A percentile compares a stretch with the other conserved stretches of the same genome.
phyloP scores from a whole-genome alignment of 2,797 vertebrate genomes.

The Peromyscus eremicus region DNA sequence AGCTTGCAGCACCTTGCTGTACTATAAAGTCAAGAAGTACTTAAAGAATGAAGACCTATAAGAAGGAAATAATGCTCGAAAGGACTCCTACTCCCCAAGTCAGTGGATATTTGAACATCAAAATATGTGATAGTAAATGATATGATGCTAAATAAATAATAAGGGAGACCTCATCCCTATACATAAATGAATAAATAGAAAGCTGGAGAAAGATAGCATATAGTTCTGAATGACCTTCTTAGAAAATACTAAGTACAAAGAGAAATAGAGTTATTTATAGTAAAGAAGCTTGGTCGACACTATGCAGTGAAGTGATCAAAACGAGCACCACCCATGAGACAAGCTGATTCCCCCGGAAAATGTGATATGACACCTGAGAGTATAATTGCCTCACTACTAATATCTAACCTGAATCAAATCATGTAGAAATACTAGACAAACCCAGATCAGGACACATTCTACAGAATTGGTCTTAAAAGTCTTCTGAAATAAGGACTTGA shows the following conservation, averaged over 20 bases:
- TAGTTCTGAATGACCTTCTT: not conserved
- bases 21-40: not conserved
- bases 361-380: not conserved
- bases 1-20: not conserved
- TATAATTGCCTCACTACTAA: not conserved
- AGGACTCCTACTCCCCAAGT: not conserved
- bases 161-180: not conserved
- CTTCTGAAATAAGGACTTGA: constrained; percentile 1
- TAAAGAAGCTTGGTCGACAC: not conserved
- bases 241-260: not conserved
- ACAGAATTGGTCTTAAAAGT: not conserved
- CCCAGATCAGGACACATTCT: not conserved
- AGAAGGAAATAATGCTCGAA: not conserved
- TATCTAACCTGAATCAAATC: not conserved
- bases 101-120: not conserved
- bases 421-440: not conserved
- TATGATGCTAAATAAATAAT: not conserved
- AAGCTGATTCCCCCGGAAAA: not conserved
- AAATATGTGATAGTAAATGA: not conserved
- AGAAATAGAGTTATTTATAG: not conserved
- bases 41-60: not conserved
- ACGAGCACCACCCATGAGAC: not conserved
- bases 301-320: not conserved
- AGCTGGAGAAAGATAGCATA: not conserved
- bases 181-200: not conserved